Evolutionary conservation across 2,797 vertebrate genomes (phyloP).

Genomic region (Lagodon rhomboides): DNA sequence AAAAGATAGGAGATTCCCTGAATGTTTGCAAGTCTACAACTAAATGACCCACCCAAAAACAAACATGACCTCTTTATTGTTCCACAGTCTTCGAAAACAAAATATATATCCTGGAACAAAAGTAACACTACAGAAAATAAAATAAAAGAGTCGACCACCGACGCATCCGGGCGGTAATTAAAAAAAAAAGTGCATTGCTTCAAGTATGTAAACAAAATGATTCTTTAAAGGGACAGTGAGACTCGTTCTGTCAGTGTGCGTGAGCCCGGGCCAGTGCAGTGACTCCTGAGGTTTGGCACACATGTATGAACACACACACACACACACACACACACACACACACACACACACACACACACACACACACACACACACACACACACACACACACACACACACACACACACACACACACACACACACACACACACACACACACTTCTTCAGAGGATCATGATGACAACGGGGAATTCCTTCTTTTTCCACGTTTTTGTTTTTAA

Average conservation of each 20-base stretch:
- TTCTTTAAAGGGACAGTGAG: slow-evolving; percentile 69
- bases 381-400: slow-evolving; percentile 18
- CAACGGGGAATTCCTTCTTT: slow-evolving; percentile 40
- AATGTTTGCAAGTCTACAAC: slow-evolving; percentile 74
- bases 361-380: slow-evolving; percentile 22
- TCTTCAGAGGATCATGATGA: slow-evolving; percentile 52
- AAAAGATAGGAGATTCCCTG: slow-evolving; percentile 78
- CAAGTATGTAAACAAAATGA: slow-evolving; percentile 88
- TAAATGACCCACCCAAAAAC: slow-evolving; percentile 54
- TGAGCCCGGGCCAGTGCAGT: slow-evolving; percentile 64
- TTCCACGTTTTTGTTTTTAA: slow-evolving; percentile 31
- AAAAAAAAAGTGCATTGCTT: slow-evolving; percentile 87
- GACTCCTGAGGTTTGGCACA: slow-evolving; percentile 81
- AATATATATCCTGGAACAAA: slow-evolving; percentile 56
- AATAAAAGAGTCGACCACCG: slow-evolving; percentile 49
- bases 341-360: slow-evolving; percentile 24
- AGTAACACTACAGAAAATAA: slow-evolving; percentile 30
- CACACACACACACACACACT: slow-evolving; percentile 28
- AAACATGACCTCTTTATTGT: slow-evolving; percentile 53
- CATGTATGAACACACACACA: slow-evolving; percentile 40
- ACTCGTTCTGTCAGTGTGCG: slow-evolving; percentile 65
- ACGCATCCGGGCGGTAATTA: slow-evolving; percentile 63
- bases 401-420: slow-evolving; percentile 22
- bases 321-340: slow-evolving; percentile 23
- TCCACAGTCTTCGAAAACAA: slow-evolving; percentile 65